Evolutionary conservation across 1,140 invertebrate species (phyloP).

Genomic region (Sinonovacula constricta): DNA sequence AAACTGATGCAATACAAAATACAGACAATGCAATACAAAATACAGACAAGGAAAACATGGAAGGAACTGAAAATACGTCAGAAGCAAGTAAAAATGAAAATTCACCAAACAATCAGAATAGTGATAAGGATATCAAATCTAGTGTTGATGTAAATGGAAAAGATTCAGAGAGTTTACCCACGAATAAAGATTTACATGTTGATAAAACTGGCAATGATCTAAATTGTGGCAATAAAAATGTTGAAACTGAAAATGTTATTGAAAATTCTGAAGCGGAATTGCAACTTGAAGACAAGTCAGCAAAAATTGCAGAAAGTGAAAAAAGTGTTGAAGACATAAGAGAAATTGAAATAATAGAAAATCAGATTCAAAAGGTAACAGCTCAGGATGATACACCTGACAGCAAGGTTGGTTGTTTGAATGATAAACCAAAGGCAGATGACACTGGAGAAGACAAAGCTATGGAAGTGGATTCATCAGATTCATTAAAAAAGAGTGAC

Average conservation of each 20-base stretch:
- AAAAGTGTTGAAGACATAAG: neutral
- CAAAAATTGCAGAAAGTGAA: slow-evolving; percentile 8
- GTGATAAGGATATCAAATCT: neutral
- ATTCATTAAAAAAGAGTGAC: neutral
- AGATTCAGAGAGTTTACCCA: neutral
- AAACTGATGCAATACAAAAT: slow-evolving; percentile 1
- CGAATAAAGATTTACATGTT: neutral
- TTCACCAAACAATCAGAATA: neutral
- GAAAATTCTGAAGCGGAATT: slow-evolving; percentile 4
- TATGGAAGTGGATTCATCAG: neutral
- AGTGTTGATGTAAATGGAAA: neutral
- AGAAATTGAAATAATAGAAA: too few species aligned
- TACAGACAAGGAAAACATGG: neutral
- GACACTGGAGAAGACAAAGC: neutral
- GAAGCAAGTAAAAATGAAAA: neutral
- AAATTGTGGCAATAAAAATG: neutral
- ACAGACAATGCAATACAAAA: neutral
- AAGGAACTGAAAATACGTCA: neutral
- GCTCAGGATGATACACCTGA: too few species aligned
- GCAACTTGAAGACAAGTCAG: neutral
- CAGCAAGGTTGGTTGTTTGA: too few species aligned
- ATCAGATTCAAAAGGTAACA: too few species aligned
- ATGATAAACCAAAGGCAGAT: too few species aligned
- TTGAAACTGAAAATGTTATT: neutral
- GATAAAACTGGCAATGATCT: slow-evolving; percentile 9